Conservation (phyloP, 35 echinoderm and acorn worm species). For the Chiridota heheva region DNA sequence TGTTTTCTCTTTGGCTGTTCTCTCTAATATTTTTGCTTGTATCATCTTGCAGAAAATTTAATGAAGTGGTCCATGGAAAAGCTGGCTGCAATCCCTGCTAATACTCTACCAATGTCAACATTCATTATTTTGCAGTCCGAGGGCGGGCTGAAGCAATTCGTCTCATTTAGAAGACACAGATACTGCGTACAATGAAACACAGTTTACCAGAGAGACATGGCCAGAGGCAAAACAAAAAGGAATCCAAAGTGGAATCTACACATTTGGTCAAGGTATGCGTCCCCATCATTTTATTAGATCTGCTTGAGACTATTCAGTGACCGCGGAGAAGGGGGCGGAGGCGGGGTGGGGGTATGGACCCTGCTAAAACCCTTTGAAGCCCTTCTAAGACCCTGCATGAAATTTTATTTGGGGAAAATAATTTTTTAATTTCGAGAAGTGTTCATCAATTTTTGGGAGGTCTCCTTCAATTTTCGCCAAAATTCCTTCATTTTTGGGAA, state of each 20-base stretch:
- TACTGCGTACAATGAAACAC: slow-evolving; percentile 72
- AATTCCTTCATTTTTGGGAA: too few species aligned
- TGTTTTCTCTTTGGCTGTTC: neutral
- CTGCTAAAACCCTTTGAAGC: too few species aligned
- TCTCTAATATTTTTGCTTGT: neutral
- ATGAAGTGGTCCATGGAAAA: slow-evolving; percentile 82
- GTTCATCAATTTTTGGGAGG: too few species aligned
- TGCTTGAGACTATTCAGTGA: neutral
- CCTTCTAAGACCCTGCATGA: too few species aligned
- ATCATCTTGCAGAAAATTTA: slow-evolving; percentile 43
- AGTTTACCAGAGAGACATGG: slow-evolving; percentile 82
- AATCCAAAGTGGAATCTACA: slow-evolving; percentile 65
- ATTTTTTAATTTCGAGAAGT: too few species aligned
- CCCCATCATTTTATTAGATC: neutral
- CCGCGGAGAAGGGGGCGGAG: neutral
- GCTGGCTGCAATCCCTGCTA: slow-evolving; percentile 70
- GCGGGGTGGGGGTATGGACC: too few species aligned
- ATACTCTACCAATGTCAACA: slow-evolving; percentile 68
- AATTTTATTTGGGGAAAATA: too few species aligned
- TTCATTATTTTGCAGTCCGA: slow-evolving; percentile 89
- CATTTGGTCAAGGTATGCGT: slow-evolving; percentile 96
- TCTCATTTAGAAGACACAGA: slow-evolving; percentile 79
- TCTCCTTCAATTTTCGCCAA: too few species aligned
- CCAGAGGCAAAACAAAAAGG: slow-evolving; percentile 81
- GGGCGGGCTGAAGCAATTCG: slow-evolving; percentile 84